Conservation (phyloP, 2,797 vertebrate species). For the Chelonia mydas region DNA sequence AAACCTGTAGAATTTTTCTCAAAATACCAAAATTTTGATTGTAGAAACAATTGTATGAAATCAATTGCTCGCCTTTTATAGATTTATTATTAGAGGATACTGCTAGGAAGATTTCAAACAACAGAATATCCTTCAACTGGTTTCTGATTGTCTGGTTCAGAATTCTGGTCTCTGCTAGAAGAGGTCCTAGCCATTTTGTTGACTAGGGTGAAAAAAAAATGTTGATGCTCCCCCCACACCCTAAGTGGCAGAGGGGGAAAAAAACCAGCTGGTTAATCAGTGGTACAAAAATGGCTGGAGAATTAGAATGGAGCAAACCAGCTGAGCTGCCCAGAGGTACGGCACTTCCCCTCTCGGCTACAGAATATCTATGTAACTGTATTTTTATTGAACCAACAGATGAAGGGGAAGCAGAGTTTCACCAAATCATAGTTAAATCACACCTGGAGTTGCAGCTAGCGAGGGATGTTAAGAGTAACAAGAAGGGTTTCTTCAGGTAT, state of each 20-base stretch:
- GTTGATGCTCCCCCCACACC: too few relatives aligned
- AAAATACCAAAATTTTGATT: background rate
- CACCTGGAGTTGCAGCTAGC: too few relatives aligned
- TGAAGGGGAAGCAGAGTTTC: background rate
- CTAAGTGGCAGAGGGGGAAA: too few relatives aligned
- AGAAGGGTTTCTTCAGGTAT: too few relatives aligned
- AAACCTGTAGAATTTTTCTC: background rate
- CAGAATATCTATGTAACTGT: background rate
- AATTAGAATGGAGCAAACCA: background rate
- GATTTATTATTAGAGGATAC: background rate
- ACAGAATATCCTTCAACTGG: accelerated
- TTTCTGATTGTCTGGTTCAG: background rate
- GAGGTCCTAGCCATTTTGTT: background rate
- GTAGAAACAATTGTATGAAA: background rate
- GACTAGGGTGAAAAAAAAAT: background rate
- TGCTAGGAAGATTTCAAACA: background rate
- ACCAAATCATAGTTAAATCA: background rate
- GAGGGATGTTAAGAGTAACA: too few relatives aligned
- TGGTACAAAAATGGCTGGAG: background rate
- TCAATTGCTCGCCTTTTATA: background rate
- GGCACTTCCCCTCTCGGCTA: background rate
- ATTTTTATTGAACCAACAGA: background rate
- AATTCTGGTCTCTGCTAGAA: background rate
- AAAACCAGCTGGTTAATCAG: background rate
- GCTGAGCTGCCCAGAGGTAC: background rate